A percentile compares a stretch with the other conserved stretches of the same genome.
Evolutionary conservation across 1,140 invertebrate genomes (phyloP).

Genomic region (Diprion similis): DNA sequence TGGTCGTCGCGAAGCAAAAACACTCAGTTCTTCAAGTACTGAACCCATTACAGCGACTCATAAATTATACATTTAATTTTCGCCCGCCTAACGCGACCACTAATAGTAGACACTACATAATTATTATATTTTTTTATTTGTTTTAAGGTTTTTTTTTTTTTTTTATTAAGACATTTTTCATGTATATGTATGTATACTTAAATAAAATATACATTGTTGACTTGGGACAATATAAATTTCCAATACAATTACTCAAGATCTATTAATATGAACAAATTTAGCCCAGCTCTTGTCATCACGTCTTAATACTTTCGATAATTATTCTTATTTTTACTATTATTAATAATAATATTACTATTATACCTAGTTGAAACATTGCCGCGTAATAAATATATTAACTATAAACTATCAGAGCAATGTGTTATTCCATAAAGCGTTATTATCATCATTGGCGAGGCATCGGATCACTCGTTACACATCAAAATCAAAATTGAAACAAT

Average conservation of each 20-base stretch:
- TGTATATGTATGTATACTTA: constrained; percentile 30
- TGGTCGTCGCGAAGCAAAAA: no score
- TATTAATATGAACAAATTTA: constrained; percentile 41
- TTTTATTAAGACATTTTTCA: constrained; percentile 30
- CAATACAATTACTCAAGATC: constrained; percentile 30
- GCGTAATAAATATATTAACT: constrained; percentile 54
- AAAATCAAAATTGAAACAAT: constrained; percentile 28
- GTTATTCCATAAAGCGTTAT: constrained; percentile 50
- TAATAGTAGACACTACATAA: not conserved
- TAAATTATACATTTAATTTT: no score
- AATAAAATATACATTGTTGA: constrained; percentile 44
- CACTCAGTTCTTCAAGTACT: no score
- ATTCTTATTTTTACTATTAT: constrained; percentile 35
- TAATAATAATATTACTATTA: not conserved
- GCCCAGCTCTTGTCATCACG: constrained; percentile 28
- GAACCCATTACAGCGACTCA: no score
- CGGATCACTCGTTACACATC: constrained; percentile 38
- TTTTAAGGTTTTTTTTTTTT: not conserved
- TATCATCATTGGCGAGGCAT: constrained; percentile 45
- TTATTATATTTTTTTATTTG: not conserved
- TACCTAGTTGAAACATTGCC: constrained; percentile 36
- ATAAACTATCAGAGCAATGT: constrained; percentile 38
- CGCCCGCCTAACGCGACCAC: no score
- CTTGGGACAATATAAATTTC: constrained; percentile 33
- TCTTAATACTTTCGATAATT: constrained; percentile 55